Percentiles rank a stretch among this genome's conserved stretches.
Conservation (phyloP, 1,140 invertebrate species). For the Bilobella aurantiaca region DNA sequence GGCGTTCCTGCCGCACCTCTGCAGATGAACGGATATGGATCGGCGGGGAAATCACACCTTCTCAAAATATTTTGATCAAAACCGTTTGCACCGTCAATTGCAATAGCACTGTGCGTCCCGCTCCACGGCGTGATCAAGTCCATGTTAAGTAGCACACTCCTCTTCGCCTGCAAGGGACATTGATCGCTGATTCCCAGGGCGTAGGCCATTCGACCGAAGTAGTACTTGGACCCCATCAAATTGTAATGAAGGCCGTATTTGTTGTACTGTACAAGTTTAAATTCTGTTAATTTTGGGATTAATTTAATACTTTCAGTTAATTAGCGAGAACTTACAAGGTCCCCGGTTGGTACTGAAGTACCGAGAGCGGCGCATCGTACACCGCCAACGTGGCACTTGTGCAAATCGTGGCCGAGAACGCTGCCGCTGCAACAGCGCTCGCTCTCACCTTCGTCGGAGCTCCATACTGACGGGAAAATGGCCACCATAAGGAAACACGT, state of each 20-base stretch:
- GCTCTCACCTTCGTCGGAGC: no score
- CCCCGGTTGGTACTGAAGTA: background rate
- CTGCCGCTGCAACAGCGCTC: no score
- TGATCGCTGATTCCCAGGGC: background rate
- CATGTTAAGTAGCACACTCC: background rate
- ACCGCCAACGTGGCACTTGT: no score
- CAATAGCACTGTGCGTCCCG: background rate
- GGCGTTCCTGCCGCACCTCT: background rate
- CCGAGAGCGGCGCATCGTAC: background rate
- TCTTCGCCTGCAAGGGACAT: background rate
- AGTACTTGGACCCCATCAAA: background rate
- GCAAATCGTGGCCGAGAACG: no score
- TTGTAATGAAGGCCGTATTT: background rate
- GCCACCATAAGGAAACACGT: no score
- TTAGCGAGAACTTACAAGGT: no score
- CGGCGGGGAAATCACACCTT: background rate
- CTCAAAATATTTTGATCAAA: background rate
- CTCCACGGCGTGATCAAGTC: slow-evolving; percentile 2
- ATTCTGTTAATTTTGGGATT: no score
- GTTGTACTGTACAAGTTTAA: background rate
- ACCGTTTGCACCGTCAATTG: background rate
- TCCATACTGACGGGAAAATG: no score
- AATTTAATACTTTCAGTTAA: background rate
- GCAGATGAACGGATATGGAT: background rate
- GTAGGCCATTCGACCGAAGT: background rate